Evolutionary conservation across 2,797 vertebrate species (phyloP).

Genomic region (Clarias laeviceps): DNA sequence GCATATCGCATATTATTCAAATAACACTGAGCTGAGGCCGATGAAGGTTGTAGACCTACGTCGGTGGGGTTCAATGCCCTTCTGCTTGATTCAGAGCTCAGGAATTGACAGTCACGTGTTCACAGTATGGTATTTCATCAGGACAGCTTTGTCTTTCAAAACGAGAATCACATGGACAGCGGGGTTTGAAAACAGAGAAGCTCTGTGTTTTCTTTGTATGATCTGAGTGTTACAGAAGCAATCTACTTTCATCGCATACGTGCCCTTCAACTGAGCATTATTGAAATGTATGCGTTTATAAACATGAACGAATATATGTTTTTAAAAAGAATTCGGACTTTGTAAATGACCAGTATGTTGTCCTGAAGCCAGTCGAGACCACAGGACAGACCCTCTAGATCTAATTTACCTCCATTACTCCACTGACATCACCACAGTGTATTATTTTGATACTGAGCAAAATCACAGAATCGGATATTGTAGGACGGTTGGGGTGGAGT

Average conservation of each 20-base stretch:
- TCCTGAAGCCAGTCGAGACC: neutral
- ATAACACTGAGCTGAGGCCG: neutral
- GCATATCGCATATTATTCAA: too few relatives aligned
- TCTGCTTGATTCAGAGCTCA: neutral
- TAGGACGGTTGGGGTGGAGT: too few relatives aligned
- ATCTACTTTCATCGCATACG: neutral
- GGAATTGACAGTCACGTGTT: slow-evolving; percentile 1
- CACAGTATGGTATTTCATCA: neutral
- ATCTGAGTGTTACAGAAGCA: neutral
- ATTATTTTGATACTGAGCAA: too few relatives aligned
- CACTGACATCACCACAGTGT: neutral
- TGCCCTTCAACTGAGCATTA: neutral
- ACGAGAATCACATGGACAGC: neutral
- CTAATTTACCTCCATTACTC: neutral
- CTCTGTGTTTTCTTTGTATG: neutral
- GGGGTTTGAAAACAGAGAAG: neutral
- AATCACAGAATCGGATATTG: too few relatives aligned
- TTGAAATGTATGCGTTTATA: neutral
- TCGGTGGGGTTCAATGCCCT: too few relatives aligned
- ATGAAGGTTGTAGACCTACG: neutral
- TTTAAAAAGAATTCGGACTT: neutral
- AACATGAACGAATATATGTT: neutral
- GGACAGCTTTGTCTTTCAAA: slow-evolving; percentile 8
- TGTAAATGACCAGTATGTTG: too few relatives aligned
- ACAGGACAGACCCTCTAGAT: neutral